Evolutionary conservation across 2,888 invertebrate genomes (phyloP), one percentile per base, ranked within the genome.

Genomic region (Congeria kusceri): DNA sequence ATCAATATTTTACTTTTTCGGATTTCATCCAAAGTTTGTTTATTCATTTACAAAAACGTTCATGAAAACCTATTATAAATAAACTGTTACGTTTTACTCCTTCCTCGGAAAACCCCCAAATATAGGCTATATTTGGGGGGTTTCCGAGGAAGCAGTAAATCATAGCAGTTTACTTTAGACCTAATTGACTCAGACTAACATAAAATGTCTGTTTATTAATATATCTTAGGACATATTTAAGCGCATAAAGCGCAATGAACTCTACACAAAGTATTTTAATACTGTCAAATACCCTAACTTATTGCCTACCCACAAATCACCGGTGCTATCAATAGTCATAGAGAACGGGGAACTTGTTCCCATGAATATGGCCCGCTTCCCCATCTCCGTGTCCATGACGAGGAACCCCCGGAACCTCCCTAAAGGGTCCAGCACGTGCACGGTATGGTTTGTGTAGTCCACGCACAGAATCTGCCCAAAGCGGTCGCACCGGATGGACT

Each of bases 391-490:
- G n/a, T 61, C 61, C 61, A 61, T 39, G 29, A 61, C n/a, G 13
- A 61, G 39, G 20, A 61, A 61, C 5, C 61, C 61, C 32, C 29
- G 25, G 61, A 61, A 61, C 23, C 61, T 28, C 13, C 61, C 61
- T 1, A 61, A 18, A 20, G 61, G 61, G 20, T 61, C 61, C 13
- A 61, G 20, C 1, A 61, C 61, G 39, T 61, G 61, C 28, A 61
- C 61, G 9, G 61, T 39, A n/a, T 77, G 56, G 70, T 84, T 84
- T 44, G 65, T 56, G 9, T 79, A 62, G 49, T 84, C 84, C 11
- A 81, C 75, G 15, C 81, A 64, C 25, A 84, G 73, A 62, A 85
- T 72, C 13, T 81, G 76, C 5, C 82, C 85, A 53, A 62, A 82
- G 25, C 53, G 69, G 68, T 85, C 82, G 46, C 80, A 83, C 47